Percentiles rank a stretch among this genome's conserved stretches.
Conservation (phyloP, 2,888 invertebrate genomes). For the Standfussiana lucernea region DNA sequence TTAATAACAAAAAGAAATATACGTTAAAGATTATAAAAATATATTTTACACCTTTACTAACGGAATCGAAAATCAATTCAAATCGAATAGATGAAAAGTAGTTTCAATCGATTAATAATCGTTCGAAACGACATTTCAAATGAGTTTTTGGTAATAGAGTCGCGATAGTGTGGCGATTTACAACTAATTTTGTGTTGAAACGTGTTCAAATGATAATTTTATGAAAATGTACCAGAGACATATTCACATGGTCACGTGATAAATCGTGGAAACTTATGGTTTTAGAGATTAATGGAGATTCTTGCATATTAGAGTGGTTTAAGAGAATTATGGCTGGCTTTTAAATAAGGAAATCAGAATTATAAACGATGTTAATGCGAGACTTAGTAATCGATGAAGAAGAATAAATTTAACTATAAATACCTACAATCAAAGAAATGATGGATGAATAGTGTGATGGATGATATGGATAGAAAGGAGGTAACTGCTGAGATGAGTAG, state of each 20-base stretch:
- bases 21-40: conserved; percentile 70
- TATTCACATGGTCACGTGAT: conserved; percentile 62
- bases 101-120: conserved; percentile 75
- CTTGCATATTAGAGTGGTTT: conserved; percentile 62
- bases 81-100: conserved; percentile 75
- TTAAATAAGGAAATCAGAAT: conserved; percentile 26
- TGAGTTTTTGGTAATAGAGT: conserved; percentile 77
- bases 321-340: conserved; percentile 43
- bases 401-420: conserved; percentile 22
- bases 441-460: neutral
- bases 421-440: neutral
- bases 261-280: conserved; percentile 68
- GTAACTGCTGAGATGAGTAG: neutral
- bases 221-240: conserved; percentile 69
- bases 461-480: neutral
- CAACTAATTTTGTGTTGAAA: conserved; percentile 68
- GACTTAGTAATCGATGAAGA: conserved; percentile 11
- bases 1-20: conserved; percentile 78
- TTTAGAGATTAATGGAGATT: conserved; percentile 65
- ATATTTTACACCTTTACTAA: conserved; percentile 80
- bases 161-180: conserved; percentile 72
- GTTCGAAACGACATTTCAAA: conserved; percentile 73
- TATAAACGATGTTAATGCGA: conserved; percentile 24
- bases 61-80: conserved; percentile 78
- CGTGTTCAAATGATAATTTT: conserved; percentile 69